Base-by-base conservation (phyloP, 2,113 vertebrate genomes). In the Phainopepla nitens region DNA sequence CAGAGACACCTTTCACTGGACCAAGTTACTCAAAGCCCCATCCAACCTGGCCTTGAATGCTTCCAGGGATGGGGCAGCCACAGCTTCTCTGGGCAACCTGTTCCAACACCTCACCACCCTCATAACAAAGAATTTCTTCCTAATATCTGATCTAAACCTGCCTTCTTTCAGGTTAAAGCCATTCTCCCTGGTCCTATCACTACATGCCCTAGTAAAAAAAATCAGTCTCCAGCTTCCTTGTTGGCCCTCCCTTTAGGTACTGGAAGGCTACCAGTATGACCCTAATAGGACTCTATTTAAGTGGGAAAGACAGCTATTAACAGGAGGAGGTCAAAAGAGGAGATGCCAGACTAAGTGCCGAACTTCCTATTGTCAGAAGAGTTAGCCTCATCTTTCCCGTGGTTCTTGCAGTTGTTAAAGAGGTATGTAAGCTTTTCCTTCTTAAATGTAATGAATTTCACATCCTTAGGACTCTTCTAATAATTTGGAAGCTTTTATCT, bases 211-310 rank as follows among this genome's bases (percentile, higher is more conserved):
- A 17, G 10, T 15, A 23, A 51, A 66, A 31, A 81, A 50, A 44
- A 42, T 42, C 15, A 11, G 14, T 50, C 28, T 89, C 33, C 51
- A 81, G 36, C 36, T 58, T 33, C n/a, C 51, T 45, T 73, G 33
- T 23, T 0, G 0, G 15, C 4, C 13, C n/a, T n/a, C 9, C 36
- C 44, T 66, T 66, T 24, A 33, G 36, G 51, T 45, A 39, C 33
- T 58, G 44, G 11, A 50, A 44, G 33, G 19, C 44, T 51, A 44
- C 28, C 33, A 51, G 7, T 21, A 58, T 20, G 44, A 51, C 36
- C 28, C 28, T 39, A 51, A 73, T 24, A n/a, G 2, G 7, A 49
- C 5, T 21, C 36, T 18, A 6, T 44, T 89, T 75, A 75, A 76
- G 47, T 54, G 25, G 39, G 11, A 80, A 79, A 16, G n/a, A 61